phyloP scores from a whole-genome alignment of 2,113 vertebrate genomes.

The Pangasianodon gigas region DNA sequence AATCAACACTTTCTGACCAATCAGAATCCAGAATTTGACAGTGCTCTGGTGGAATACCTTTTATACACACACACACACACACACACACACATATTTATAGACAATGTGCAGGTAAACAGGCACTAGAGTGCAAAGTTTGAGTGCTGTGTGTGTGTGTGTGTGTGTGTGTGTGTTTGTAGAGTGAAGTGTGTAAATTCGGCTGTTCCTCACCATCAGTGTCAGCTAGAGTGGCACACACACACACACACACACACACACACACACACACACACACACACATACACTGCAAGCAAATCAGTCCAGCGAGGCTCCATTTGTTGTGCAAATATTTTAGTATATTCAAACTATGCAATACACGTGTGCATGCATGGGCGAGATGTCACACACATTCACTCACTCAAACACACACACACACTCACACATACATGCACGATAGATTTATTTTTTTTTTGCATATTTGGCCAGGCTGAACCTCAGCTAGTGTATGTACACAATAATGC shows the following conservation, averaged over 20 bases:
- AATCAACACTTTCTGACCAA: neutral
- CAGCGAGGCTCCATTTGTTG: constrained; percentile 75
- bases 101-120: neutral
- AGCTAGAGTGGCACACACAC: constrained; percentile 52
- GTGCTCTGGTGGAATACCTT: neutral
- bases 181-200: constrained; percentile 37
- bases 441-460: constrained; percentile 36
- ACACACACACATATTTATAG: neutral
- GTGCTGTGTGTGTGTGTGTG: constrained; percentile 22
- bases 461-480: constrained; percentile 23
- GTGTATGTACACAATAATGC: constrained; percentile 14
- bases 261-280: constrained; percentile 50
- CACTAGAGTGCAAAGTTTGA: neutral
- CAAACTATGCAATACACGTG: constrained; percentile 44
- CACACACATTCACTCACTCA: neutral
- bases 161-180: constrained; percentile 35
- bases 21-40: neutral
- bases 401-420: neutral
- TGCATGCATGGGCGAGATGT: constrained; percentile 39
- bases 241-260: constrained; percentile 49
- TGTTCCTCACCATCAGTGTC: constrained; percentile 46
- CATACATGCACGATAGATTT: constrained; percentile 22
- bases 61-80: neutral
- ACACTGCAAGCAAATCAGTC: constrained; percentile 72
- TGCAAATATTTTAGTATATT: constrained; percentile 70